These are phyloP conservation scores for Nephrotoma appendiculata DNA, from an alignment of 2,888 invertebrate species.

Conservation along the genomic window DNA sequence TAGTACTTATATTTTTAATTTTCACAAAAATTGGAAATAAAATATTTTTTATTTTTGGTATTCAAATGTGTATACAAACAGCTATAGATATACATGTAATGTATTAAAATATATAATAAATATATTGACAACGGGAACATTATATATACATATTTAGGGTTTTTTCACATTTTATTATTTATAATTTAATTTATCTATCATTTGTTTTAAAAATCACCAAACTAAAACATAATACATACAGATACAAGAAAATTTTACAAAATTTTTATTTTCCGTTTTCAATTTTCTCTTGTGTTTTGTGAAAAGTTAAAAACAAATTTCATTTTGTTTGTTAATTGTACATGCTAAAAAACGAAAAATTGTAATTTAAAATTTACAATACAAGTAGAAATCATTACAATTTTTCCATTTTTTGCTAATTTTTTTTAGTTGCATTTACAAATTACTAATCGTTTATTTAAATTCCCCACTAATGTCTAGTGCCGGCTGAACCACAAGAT, in stretches of 20 bases:
- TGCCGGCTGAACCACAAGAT: conserved; percentile 93
- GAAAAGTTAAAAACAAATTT: not conserved
- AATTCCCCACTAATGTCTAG: conserved; percentile 36
- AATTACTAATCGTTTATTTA: not conserved
- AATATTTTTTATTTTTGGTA: not conserved
- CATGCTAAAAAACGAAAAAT: not conserved
- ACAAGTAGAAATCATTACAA: not conserved
- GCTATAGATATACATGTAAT: not conserved
- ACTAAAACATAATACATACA: not conserved
- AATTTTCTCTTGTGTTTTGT: not conserved
- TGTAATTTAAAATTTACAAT: not conserved
- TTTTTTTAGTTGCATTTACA: not conserved
- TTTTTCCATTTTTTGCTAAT: not conserved
- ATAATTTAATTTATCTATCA: not conserved
- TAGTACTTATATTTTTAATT: not conserved
- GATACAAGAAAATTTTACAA: not conserved
- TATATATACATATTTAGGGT: not conserved
- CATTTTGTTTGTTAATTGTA: not conserved
- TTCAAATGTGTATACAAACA: not conserved
- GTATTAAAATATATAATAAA: not conserved
- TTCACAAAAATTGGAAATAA: not conserved
- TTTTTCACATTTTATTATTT: not conserved
- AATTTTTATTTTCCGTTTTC: not conserved
- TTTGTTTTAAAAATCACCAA: not conserved
- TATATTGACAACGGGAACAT: not conserved